Evolutionary conservation across 2,888 invertebrate species (phyloP), one percentile per base, ranked within the genome.

Genomic region (Danaus chrysippus): DNA sequence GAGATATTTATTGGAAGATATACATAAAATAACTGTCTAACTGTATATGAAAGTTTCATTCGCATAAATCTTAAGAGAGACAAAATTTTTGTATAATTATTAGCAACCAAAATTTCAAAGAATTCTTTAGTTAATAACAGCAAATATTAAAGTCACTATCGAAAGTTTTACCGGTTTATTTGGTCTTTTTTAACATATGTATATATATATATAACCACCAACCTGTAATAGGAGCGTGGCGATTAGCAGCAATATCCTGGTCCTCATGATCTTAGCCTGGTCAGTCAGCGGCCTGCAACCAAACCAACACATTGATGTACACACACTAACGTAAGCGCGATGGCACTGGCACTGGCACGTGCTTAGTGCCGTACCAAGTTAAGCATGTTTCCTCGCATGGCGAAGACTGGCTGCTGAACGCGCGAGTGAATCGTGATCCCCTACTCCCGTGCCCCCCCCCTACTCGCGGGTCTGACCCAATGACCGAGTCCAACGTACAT

Each of bases 171-270:
- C 6, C 6, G 23, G 23, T 34, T 1, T 34, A 34, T 34, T 34
- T 34, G 23, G 6, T 34, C 23, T 3, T 34, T 34, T 34, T 3
- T 3, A 5, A 34, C 23, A 34, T 34, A 8, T 34, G 1, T 34
- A 34, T 34, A n/a, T n/a, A n/a, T n/a, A 44, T 49, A 52, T 46
- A 53, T 10, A 19, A 77, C 9, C 44, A 64, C 88, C 75, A 66
- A 91, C 91, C 90, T 86, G 81, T 78, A 91, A 71, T 57, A 90
- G 87, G 82, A 91, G 85, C 85, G 86, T 81, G 73, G 83, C 89
- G 72, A 91, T 73, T 74, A 85, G 82, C 79, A 88, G 80, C 81
- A 91, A 75, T 72, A 91, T 72, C 76, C 88, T 88, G 80, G 85
- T 90, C 84, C 89, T 86, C 91, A 91, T 91, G 78, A 80, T 90